Base-by-base conservation (phyloP, 2,113 vertebrate genomes). In the Sinocyclocheilus anshuiensis region DNA sequence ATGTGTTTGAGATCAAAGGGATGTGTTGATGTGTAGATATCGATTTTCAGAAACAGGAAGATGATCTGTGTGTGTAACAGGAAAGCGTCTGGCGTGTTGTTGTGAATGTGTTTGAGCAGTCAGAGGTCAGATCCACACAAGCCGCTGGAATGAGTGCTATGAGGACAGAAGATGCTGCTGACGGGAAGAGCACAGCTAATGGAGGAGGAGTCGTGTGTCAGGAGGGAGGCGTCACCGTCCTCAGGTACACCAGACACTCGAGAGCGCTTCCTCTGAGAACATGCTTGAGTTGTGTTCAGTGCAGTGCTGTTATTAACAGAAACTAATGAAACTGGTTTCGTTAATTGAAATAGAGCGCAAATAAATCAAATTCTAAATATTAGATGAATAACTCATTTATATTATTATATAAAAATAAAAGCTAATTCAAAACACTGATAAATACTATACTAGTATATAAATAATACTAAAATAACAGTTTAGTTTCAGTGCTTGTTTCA, bases 161-260 rank as follows among this genome's bases (percentile, higher is more conserved):
- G 18, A 93, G 85, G 74, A 93, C 91, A 90, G 93, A 93, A 78
- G 86, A 88, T 69, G 76, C 83, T 24, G 90, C 84, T 59, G 86
- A 89, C 29, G 82, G 75, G 48, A 57, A 61, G 1, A 89, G 5
- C 55, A 48, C 87, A 53, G 84, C 89, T 71, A 94, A 94, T 39
- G 93, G 93, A 81, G 88, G 29, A 20, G 90, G 85, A 16, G 83
- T 78, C 4, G 61, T 84, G 6, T 87, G 92, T 83, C 91, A 92
- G 13, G 88, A 90, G 6, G 90, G 88, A 57, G 69, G 69, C 4
- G 81, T 84, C 33, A 84, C 81, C 7, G 4, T 84, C 22, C 81
- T 84, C 50, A 74, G 81, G 81, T 84, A 13, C 20, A 33, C 2
- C 0, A 26, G 4, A 79, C 8, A 4, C 2, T 39, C 7, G 4